Evolutionary conservation across 2,797 vertebrate genomes (phyloP), one percentile per base, ranked within the genome.

Genomic region (Propithecus deckenii): DNA sequence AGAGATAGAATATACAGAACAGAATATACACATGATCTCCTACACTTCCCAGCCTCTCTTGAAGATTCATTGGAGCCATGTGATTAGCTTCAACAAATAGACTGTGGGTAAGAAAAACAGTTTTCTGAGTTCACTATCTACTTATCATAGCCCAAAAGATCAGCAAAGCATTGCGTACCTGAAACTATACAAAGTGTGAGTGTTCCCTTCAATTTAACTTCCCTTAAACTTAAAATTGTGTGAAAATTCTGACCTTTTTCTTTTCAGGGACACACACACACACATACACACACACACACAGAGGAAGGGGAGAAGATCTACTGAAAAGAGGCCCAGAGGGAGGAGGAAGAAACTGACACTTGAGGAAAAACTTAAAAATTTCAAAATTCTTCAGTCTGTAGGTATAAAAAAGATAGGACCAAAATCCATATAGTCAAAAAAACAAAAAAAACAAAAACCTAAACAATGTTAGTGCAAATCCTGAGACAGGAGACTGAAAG

Each of bases 71-170:
- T 76, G n/a, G 71, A 57, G 43, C 28, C 25, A 38, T 32, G 20
- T 76, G 48, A 89, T 57, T 78, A 50, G 5, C 15, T 65, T 92
- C 87, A 72, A 11, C n/a, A 65, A 52, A 89, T 14, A 74, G 25
- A 76, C 43, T 63, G 7, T 79, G 65, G 57, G 32, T n/a, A 43
- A 30, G 89, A n/a, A 22, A 38, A 59, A 63, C 78, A 17, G 13
- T 63, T 94, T 71, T 90, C 30, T 95, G 48, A 90, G 83, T 41
- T 97, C 76, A 65, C 9, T 76, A 32, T 76, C 50, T 87, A 43
- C 41, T 78, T 87, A 4, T 55, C 88, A 80, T 12, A 90, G 35
- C 10, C 67, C 4, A 28, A 72, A 93, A 46, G 41, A 88, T 46
- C 32, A 79, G 23, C 41, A 85, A 96, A 94, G 88, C 72, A 50